Evolutionary conservation across 1,140 invertebrate species (phyloP), one percentile per base, ranked within the genome.

Genomic region (Diabrotica virgifera): DNA sequence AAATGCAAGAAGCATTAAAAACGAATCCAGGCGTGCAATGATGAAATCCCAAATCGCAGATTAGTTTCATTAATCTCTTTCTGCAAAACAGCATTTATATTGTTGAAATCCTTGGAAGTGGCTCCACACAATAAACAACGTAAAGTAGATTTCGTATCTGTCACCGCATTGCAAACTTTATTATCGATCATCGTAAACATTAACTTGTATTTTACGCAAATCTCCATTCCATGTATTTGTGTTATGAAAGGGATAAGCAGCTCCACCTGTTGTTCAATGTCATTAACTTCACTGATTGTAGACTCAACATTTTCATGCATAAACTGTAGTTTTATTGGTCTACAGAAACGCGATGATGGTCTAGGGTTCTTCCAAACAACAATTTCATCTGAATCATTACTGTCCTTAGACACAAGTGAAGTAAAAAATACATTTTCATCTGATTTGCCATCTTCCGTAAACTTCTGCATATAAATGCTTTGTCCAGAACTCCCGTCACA

Each of bases 1-100:
- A 69, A 35, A 52, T 69, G 67, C 10, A 66, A 12, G 9, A 58
- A 36, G 36, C 59, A 69, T 52, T 69, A 62, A 54, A 67, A 69
- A 38, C 57, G 2, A 5, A 69, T 66, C 5, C 52, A 38, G 12
- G 67, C 64, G 52, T 66, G 67, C 6, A 66, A 51, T 6, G 57
- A 38, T 12, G 64, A 67, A 5, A 69, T 37, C 3, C 37, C 64
- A 59, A 67, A 57, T n/a, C 50, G 6, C 3, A 59, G 50, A 13
- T 7, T 37, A 8, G 52, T 11, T 4, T 51, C 6, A 53, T 59
- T 55, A 9, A 2, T 12, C 11, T 8, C 10, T 36, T 58, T 69
- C 0, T 58, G 37, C 35, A 36, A 9, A 14, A 68, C 9, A 35
- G 35, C 37, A 36, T 53, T 37, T 24, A 53, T 35, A 35, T 66